Percentiles rank a stretch among this genome's conserved stretches.
phyloP scores from a whole-genome alignment of 2,888 invertebrate genomes.

The Eristalinus sepulchralis region DNA sequence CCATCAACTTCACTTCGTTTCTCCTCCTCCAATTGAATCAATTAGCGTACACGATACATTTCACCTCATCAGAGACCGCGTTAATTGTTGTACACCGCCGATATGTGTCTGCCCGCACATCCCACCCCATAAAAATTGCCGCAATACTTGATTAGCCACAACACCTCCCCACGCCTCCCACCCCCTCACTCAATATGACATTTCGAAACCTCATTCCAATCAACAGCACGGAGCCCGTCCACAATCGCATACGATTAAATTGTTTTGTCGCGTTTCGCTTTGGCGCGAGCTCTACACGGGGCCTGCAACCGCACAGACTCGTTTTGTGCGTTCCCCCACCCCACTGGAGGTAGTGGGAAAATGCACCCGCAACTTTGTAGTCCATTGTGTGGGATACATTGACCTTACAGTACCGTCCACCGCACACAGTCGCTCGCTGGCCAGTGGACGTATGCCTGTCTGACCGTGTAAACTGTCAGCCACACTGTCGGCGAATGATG shows the following conservation, averaged over 20 bases:
- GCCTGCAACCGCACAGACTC: background rate
- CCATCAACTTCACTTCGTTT: too few relatives aligned
- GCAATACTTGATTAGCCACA: conserved; percentile 13
- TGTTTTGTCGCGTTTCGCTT: conserved; percentile 19
- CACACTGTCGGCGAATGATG: background rate
- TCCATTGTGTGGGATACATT: conserved; percentile 17
- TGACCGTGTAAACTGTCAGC: background rate
- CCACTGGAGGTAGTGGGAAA: background rate
- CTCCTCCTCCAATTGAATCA: background rate
- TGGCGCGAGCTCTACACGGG: background rate
- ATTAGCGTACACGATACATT: background rate
- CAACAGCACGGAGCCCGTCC: background rate
- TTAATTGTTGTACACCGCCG: background rate
- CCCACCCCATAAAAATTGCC: background rate
- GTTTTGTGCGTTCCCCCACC: background rate
- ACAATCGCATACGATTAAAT: conserved; percentile 19
- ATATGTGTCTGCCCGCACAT: background rate
- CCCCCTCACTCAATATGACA: background rate
- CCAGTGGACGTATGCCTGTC: background rate
- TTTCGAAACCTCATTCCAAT: conserved; percentile 20
- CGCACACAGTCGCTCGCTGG: too few relatives aligned
- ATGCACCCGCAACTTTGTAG: background rate
- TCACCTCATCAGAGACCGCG: background rate
- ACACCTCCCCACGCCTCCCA: background rate
- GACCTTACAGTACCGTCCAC: conserved; percentile 28